Percentiles rank a stretch among this genome's conserved stretches.
Conservation (phyloP, 1,140 invertebrate genomes). For the Trachymyrmex septentrionalis region DNA sequence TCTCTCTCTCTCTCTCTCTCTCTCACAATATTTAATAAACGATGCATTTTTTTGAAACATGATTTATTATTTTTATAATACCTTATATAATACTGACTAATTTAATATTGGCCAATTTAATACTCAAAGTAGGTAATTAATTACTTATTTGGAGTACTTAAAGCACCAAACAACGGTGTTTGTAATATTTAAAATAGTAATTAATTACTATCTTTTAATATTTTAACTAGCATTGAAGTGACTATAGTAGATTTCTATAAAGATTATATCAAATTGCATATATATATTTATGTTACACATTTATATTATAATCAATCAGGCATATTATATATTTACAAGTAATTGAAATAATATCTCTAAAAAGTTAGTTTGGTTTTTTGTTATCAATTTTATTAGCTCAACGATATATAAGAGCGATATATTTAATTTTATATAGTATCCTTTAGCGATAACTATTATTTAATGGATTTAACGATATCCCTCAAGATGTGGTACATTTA, state of each 20-base stretch:
- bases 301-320: neutral
- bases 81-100: too few species aligned
- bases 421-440: constrained; percentile 1
- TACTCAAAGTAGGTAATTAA: too few species aligned
- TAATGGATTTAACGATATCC: neutral
- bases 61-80: neutral
- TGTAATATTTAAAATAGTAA: too few species aligned
- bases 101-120: too few species aligned
- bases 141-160: too few species aligned
- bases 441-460: too few species aligned
- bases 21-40: neutral
- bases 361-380: neutral
- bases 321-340: neutral
- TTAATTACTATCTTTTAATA: too few species aligned
- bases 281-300: neutral
- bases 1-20: too few species aligned
- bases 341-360: neutral
- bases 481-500: neutral
- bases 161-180: too few species aligned
- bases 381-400: neutral
- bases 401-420: neutral
- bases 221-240: too few species aligned
- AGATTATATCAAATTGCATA: neutral
- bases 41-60: neutral
- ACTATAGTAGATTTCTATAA: too few species aligned